Base-by-base conservation (phyloP, 2,888 invertebrate genomes). In the Nemurella pictetii region DNA sequence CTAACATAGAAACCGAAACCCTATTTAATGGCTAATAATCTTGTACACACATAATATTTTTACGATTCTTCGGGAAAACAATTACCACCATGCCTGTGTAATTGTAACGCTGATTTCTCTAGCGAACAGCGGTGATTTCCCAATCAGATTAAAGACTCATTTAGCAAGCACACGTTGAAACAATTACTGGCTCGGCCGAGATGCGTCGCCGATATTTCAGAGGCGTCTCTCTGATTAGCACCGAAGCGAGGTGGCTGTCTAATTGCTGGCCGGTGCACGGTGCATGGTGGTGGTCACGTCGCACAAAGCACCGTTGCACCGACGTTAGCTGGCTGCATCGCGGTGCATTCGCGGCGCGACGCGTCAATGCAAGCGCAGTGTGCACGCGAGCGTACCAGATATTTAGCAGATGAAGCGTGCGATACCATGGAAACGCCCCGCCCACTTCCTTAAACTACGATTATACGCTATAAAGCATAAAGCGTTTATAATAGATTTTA, bases 371-470 rank as follows among this genome's bases (percentile, higher is more conserved):
- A n/a, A n/a, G n/a, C n/a, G n/a, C n/a, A n/a, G n/a, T 74, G 25
- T 74, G 74, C 28, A 28, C 28, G 78, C 30, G 78, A 78, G 78
- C 28, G 78, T 78, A 78, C 78, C 55, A 20, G 30, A 78, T 78
- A n/a, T 25, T 20, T 9, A 28, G n/a, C 26, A 78, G 78, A 78
- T 78, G 78, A 30, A 78, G 30, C 30, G 78, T 78, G 78, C 78
- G 78, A 78, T 78, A 78, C 78, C 30, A 29, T 75, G 75, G 27
- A 26, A 75, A 30, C 28, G 30, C 28, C 78, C 5, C 78, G 78
- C 78, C 78, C 78, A 78, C 78, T 78, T 78, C 78, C 78, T 78
- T 78, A 78, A 78, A 78, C 78, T 78, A 29, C 29, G 30, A 28
- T 78, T 29, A 78, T 30, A 30, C 78, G 28, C 78, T 15, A 78